phyloP scores from a whole-genome alignment of 2,113 vertebrate species.

The Podarcis raffonei region DNA sequence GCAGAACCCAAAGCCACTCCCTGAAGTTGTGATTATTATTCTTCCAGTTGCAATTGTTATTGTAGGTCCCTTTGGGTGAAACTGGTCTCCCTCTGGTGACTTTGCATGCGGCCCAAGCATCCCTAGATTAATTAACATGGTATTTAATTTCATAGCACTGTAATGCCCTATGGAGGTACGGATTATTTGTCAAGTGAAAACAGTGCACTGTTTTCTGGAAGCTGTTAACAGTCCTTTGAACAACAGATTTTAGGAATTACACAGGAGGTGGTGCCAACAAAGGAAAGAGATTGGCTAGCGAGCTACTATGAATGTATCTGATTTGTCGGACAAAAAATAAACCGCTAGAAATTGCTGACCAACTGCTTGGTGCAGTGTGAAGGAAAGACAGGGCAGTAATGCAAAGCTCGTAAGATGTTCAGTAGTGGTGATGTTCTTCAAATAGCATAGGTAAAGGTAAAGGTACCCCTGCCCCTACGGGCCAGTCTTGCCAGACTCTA shows the following conservation, averaged over 20 bases:
- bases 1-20: background rate
- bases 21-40: background rate
- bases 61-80: background rate
- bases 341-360: accelerated
- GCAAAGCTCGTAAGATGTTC: background rate
- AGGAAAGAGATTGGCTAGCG: too few relatives aligned
- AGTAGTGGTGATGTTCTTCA: background rate
- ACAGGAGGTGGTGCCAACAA: background rate
- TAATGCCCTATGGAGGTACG: accelerated
- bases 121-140: background rate
- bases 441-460: background rate
- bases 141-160: background rate
- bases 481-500: too few relatives aligned
- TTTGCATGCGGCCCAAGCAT: constrained; percentile 5
- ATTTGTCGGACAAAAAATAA: too few relatives aligned
- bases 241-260: background rate
- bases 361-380: background rate
- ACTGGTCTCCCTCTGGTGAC: background rate
- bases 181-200: constrained; percentile 7
- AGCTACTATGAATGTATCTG: background rate
- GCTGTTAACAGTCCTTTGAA: background rate
- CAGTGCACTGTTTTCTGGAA: background rate
- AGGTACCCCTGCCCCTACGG: too few relatives aligned
- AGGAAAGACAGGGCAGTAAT: background rate
- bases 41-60: background rate